These are phyloP conservation scores for Eupithecia abbreviata DNA, from an alignment of 2,888 invertebrate genomes.

Conservation along the genomic window DNA sequence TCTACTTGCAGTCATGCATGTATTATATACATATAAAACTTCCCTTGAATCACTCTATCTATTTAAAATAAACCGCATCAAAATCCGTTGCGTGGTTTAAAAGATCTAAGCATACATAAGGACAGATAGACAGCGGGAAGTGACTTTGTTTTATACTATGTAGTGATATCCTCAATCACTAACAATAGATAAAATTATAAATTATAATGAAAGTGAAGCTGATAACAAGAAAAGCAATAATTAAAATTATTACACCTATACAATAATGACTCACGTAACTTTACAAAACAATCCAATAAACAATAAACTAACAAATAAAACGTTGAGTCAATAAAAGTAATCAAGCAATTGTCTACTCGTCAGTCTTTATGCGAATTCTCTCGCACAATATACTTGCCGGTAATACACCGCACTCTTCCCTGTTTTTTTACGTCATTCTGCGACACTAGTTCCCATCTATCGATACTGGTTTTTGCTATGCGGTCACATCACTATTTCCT, in stretches of 20 bases:
- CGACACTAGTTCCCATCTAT: slow-evolving; percentile 58
- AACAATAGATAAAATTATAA: neutral
- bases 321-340: neutral
- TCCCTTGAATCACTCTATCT: too few species aligned
- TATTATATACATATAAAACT: too few species aligned
- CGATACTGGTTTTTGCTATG: slow-evolving; percentile 51
- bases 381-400: slow-evolving; percentile 36
- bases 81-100: too few species aligned
- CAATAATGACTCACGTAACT: neutral
- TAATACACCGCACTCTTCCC: slow-evolving; percentile 53
- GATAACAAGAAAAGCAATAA: neutral
- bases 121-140: too few species aligned
- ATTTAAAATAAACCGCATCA: too few species aligned
- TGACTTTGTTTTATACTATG: too few species aligned
- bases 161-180: neutral
- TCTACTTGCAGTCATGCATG: too few species aligned
- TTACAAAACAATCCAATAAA: neutral
- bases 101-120: too few species aligned
- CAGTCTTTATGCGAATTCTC: slow-evolving; percentile 35
- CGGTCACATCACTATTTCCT: slow-evolving; percentile 55
- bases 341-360: slow-evolving; percentile 45
- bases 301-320: neutral
- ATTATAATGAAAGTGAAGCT: neutral
- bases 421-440: slow-evolving; percentile 61
- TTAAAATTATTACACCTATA: neutral